Evolutionary conservation across 2,797 vertebrate species (phyloP), one percentile per base, ranked within the genome.

Genomic region (Lophius americanus): DNA sequence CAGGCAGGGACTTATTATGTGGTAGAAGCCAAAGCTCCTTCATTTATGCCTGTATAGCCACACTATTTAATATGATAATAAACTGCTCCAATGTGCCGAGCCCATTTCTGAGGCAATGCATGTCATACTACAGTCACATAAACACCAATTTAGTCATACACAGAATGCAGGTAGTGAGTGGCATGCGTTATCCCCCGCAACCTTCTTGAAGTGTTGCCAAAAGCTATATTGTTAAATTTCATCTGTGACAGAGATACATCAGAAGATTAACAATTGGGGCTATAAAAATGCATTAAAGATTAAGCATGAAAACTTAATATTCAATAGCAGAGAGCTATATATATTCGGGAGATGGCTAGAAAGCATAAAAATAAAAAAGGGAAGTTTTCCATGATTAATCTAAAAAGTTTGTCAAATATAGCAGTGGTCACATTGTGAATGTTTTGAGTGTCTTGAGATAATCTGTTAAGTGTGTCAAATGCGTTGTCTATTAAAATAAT

Each of bases 41-140:
- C 76, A 83, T 83, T 79, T 76, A 76, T 71, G 71, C 78, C 60
- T 53, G 60, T 54, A 55, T 57, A 60, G 51, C 83, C 87, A 81
- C 83, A 90, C 91, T 71, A 89, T 88, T 90, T 78, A 91, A 64
- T 14, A 60, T 65, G 33, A 49, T 59, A 71, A 73, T 68, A 70
- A 66, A 79, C 56, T 67, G 72, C 76, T 60, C 79, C 79, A 35
- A 62, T 67, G 61, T 57, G 72, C 62, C 66, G 61, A 73, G 52
- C 44, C 11, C 52, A 12, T 11, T 63, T 72, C 46, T 32, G 50
- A 68, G 46, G 49, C 33, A 36, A 14, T 7, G 14, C 39, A 48
- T 46, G 62, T 72, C 71, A 81, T 51, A 67, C 64, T 68, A 51
- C 44, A 65, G 38, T 52, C 68, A 70, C 51, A 52, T 49, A 44